Evolutionary conservation across 2,113 vertebrate species (phyloP).

Genomic region (Hypocryptadius cinnamomeus): DNA sequence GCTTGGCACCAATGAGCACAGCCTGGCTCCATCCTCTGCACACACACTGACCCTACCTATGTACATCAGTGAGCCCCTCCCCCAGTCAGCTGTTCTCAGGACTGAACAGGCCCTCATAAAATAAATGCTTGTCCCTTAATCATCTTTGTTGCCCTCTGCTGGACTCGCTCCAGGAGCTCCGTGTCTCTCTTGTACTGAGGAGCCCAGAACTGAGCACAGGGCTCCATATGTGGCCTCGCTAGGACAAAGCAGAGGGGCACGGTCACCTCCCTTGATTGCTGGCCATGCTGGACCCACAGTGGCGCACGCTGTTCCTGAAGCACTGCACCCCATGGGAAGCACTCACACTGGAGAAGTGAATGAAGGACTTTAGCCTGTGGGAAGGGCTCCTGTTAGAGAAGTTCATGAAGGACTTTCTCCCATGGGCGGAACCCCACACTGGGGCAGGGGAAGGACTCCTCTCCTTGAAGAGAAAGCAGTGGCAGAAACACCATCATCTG

Average conservation of each 20-base stretch:
- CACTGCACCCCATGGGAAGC: background rate
- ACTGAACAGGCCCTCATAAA: background rate
- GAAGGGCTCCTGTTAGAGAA: background rate
- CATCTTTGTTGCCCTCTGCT: background rate
- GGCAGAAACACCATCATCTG: background rate
- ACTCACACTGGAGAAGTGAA: background rate
- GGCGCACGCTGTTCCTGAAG: background rate
- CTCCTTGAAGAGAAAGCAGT: background rate
- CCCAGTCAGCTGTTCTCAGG: background rate
- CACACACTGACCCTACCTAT: accelerated
- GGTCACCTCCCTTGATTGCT: background rate
- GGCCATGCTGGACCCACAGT: too few relatives aligned
- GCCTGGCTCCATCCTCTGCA: background rate
- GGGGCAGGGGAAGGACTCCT: background rate
- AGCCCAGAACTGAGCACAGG: background rate
- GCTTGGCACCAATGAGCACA: accelerated
- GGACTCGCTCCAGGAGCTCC: background rate
- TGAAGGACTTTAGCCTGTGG: background rate
- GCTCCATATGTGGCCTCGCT: accelerated
- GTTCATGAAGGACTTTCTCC: background rate
- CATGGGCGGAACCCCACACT: background rate
- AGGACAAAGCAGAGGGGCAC: too few relatives aligned
- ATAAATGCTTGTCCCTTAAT: background rate
- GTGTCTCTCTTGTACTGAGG: background rate
- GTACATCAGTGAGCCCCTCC: background rate